A percentile compares a stretch with the other conserved stretches of the same genome.
Evolutionary conservation across 1,140 invertebrate genomes (phyloP).

Genomic region (Drosophila arizonae): DNA sequence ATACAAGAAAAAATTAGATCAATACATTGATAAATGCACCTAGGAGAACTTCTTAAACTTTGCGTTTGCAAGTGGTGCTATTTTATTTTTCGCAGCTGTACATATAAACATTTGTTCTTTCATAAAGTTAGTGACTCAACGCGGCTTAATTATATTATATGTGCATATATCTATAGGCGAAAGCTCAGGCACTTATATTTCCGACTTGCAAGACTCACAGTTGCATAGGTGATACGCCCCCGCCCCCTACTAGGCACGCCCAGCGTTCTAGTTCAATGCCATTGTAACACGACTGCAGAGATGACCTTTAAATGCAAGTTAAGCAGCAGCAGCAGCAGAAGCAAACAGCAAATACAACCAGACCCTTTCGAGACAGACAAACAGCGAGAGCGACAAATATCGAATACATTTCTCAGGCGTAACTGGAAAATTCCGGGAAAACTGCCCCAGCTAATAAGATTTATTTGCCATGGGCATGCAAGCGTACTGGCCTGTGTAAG

Average conservation of each 20-base stretch:
- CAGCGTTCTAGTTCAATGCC: conserved; percentile 64
- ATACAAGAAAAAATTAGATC: too few species aligned
- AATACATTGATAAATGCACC: too few species aligned
- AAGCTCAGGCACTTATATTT: conserved; percentile 1
- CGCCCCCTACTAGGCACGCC: not conserved
- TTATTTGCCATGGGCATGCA: conserved; percentile 38
- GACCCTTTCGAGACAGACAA: not conserved
- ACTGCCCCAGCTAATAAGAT: conserved; percentile 45
- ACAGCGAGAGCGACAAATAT: conserved; percentile 17
- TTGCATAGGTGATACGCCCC: conserved; percentile 5
- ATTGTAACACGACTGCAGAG: conserved; percentile 43
- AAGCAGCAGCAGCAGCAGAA: conserved; percentile 12
- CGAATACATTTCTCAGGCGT: conserved; percentile 42
- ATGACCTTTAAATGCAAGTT: conserved; percentile 77
- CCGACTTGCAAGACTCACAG: not conserved
- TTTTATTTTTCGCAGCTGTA: too few species aligned
- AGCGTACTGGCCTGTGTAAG: conserved; percentile 6
- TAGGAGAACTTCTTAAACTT: too few species aligned
- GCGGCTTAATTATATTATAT: conserved; percentile 30
- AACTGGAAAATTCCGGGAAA: conserved; percentile 40
- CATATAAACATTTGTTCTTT: not conserved
- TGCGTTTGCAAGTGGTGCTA: too few species aligned
- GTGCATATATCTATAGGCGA: conserved; percentile 2
- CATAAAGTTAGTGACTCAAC: conserved; percentile 36
- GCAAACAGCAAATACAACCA: conserved; percentile 26